Evolutionary conservation across 2,113 vertebrate species (phyloP), one percentile per base, ranked within the genome.

Genomic region (Morone chrysops): DNA sequence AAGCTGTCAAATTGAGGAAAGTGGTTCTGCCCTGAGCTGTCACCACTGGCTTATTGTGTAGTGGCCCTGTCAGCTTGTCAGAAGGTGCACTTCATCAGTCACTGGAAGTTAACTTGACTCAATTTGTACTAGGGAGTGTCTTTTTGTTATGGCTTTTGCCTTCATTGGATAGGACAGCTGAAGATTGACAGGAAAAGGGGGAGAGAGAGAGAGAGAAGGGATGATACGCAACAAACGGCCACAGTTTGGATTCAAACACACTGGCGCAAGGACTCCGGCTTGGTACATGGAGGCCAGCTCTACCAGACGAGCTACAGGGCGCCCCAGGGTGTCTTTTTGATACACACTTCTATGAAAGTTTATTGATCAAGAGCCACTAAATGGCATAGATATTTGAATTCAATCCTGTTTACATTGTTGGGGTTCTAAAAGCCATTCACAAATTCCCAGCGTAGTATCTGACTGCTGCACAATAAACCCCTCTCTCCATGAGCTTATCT

Each of bases 371-470:
- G n/a, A 41, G 54, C 36, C 47, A 66, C 13, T 25, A 22, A 22
- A 66, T 66, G 45, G 16, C 3, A 45, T 45, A 5, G 7, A 25
- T 22, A 65, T 31, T 48, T 67, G 8, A 17, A 50, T 68, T 31
- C 17, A 16, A 68, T 45, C 38, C 11, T 18, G 13, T 25, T 70
- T 31, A 16, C 9, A 54, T 71, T 36, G 16, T 25, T 8, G 8
- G 17, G 2, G 14, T n/a, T 16, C 65, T 36, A 1, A 54, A 74
- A 54, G 25, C 50, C 53, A 38, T 76, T 80, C 14, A 68, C 41
- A 70, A 51, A 61, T 86, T 17, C 61, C 63, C 36, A n/a, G 2
- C 69, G 61, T 25, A 75, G 31, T 80, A 60, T 84, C 66, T 80
- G 76, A 6, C 51, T 60, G 14, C 57, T 36, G 83, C 18, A 47